phyloP scores from a whole-genome alignment of 2,888 invertebrate species.

The Cetonia aurata region DNA sequence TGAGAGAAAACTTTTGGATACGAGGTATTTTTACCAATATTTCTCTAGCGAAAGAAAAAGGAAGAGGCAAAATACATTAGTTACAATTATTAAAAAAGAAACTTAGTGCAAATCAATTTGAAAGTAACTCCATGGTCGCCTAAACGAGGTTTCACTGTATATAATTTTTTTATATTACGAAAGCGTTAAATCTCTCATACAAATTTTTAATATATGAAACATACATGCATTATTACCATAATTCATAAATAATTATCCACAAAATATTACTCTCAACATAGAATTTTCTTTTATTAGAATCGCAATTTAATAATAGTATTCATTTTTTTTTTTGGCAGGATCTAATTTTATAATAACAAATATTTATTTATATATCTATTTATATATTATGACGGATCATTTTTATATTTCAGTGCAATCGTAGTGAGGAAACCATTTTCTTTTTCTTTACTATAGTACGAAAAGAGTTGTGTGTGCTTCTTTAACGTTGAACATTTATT shows the following conservation, averaged over 20 bases:
- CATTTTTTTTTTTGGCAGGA: conserved; percentile 41
- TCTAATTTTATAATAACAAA: conserved; percentile 45
- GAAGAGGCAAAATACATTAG: too few relatives aligned
- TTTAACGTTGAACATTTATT: conserved; percentile 4
- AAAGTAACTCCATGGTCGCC: too few relatives aligned
- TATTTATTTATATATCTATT: conserved; percentile 1
- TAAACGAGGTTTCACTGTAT: too few relatives aligned
- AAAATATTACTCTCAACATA: conserved; percentile 50
- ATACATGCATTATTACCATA: conserved; percentile 30
- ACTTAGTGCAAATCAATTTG: too few relatives aligned
- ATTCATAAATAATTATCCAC: conserved; percentile 45
- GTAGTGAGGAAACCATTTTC: conserved; percentile 26
- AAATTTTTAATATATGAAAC: conserved; percentile 16
- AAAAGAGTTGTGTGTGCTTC: conserved; percentile 20
- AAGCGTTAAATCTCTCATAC: background rate
- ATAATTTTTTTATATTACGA: background rate
- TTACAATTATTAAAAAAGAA: too few relatives aligned
- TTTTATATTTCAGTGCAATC: conserved; percentile 42
- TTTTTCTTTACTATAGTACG: background rate
- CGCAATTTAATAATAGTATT: conserved; percentile 36
- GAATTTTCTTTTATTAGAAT: conserved; percentile 52
- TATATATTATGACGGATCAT: conserved; percentile 49
- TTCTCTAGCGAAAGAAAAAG: too few relatives aligned
- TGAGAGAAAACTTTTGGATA: too few relatives aligned
- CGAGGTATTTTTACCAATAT: too few relatives aligned